Conservation (phyloP, 2,113 vertebrate species). For the Gnathonemus longibarbis region DNA sequence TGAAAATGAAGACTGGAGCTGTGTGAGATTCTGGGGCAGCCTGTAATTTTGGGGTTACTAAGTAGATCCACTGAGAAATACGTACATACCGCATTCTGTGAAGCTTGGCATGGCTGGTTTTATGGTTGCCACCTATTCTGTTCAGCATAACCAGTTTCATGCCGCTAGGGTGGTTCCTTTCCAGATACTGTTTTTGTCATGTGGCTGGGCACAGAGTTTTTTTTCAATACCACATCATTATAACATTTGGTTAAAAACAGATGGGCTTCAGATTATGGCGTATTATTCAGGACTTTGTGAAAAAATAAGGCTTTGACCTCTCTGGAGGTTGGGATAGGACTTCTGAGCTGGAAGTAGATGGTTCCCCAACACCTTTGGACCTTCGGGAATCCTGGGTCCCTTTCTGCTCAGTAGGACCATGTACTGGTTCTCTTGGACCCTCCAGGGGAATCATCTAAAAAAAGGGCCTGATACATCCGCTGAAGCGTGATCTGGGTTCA, state of each 20-base stretch:
- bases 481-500: background rate
- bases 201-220: background rate
- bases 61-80: background rate
- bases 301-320: constrained; percentile 1
- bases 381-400: background rate
- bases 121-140: constrained; percentile 18
- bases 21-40: background rate
- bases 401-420: background rate
- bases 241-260: constrained; percentile 14
- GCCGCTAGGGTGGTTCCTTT: background rate
- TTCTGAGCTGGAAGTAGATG: background rate
- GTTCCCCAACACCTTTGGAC: background rate
- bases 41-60: constrained; percentile 4
- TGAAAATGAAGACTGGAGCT: background rate
- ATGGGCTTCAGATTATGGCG: constrained; percentile 9
- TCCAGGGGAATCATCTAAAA: background rate
- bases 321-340: background rate
- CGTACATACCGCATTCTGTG: background rate
- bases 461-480: background rate
- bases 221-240: constrained; percentile 12
- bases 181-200: constrained; percentile 16
- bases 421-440: background rate
- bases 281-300: background rate
- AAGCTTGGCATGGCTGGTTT: background rate
- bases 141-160: background rate